These are phyloP conservation scores for Loxodonta africana DNA, from an alignment of 2,113 vertebrate genomes.

Conservation along the genomic window DNA sequence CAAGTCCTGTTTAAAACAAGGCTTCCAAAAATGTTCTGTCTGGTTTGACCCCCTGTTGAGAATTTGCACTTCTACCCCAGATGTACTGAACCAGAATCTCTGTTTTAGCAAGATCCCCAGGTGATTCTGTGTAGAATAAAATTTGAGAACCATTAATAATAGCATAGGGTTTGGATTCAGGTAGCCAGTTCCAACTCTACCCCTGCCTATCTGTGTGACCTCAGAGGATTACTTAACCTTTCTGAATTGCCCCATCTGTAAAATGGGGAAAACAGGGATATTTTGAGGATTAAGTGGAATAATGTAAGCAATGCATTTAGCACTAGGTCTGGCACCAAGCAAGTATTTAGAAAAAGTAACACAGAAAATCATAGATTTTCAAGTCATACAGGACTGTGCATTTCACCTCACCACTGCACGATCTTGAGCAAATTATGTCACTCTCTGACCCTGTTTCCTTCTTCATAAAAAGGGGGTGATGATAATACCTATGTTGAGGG, in stretches of 20 bases:
- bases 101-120: too few relatives aligned
- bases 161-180: too few relatives aligned
- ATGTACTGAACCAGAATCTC: too few relatives aligned
- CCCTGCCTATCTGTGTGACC: neutral
- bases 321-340: neutral
- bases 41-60: too few relatives aligned
- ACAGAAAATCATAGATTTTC: neutral
- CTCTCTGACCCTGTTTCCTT: neutral
- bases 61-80: too few relatives aligned
- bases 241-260: neutral
- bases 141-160: too few relatives aligned
- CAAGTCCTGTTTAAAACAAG: neutral
- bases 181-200: neutral
- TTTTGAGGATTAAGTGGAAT: neutral
- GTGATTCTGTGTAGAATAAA: too few relatives aligned
- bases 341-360: neutral
- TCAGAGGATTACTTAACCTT: neutral
- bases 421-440: neutral
- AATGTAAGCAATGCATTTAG: neutral
- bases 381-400: neutral
- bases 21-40: too few relatives aligned
- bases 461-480: neutral
- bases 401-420: neutral
- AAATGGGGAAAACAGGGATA: neutral
- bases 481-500: neutral